Percentiles rank a stretch among this genome's conserved stretches.
Conservation (phyloP, 2,888 invertebrate genomes). For the Sarcophaga caerulescens region DNA sequence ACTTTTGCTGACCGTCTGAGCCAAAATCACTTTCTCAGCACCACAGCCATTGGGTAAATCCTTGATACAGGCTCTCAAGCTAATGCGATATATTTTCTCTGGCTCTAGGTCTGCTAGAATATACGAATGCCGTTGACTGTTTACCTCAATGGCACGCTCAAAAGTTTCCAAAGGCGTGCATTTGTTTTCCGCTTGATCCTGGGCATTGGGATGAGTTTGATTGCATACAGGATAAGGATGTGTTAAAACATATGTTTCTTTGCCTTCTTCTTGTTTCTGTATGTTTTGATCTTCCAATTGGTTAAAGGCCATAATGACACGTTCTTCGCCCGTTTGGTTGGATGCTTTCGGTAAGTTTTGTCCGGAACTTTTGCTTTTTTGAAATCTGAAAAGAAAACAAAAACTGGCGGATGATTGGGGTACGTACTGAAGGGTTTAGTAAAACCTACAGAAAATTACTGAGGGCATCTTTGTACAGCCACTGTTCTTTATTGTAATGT, state of each 20-base stretch:
- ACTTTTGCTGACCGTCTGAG: slow-evolving; percentile 71
- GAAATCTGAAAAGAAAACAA: slow-evolving; percentile 4
- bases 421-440: neutral
- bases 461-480: slow-evolving; percentile 73
- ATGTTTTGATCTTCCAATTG: neutral
- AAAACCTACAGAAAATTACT: slow-evolving; percentile 75
- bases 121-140: slow-evolving; percentile 71
- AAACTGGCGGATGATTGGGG: neutral
- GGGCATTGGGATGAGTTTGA: neutral
- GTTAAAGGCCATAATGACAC: neutral
- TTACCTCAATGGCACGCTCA: slow-evolving; percentile 68
- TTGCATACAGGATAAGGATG: slow-evolving; percentile 57
- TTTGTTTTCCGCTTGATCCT: slow-evolving; percentile 70
- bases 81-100: slow-evolving; percentile 72
- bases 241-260: slow-evolving; percentile 66
- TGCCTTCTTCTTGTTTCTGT: slow-evolving; percentile 46
- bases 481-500: slow-evolving; percentile 74
- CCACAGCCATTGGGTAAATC: slow-evolving; percentile 76
- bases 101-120: slow-evolving; percentile 70
- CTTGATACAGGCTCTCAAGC: slow-evolving; percentile 76
- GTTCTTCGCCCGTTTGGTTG: neutral
- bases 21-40: slow-evolving; percentile 69
- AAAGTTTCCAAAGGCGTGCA: slow-evolving; percentile 71
- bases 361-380: neutral
- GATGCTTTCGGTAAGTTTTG: neutral